These are phyloP conservation scores for Acleris literana DNA, from an alignment of 2,888 invertebrate genomes.

Conservation along the genomic window DNA sequence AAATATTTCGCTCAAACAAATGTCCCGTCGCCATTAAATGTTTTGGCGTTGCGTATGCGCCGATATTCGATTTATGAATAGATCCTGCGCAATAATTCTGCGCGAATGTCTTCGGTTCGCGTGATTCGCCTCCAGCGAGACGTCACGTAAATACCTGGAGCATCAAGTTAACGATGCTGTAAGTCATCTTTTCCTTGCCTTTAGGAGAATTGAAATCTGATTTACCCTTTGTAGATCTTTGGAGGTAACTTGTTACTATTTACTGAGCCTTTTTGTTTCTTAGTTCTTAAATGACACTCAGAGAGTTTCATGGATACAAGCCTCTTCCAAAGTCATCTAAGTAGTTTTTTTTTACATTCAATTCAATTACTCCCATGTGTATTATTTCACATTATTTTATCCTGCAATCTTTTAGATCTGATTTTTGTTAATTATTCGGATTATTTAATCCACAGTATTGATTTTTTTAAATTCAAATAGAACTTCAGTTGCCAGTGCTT, in stretches of 20 bases:
- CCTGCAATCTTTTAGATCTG: no score
- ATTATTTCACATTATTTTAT: no score
- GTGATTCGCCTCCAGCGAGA: slow-evolving; percentile 13
- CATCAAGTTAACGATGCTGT: neutral
- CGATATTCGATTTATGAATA: slow-evolving; percentile 23
- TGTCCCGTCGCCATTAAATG: slow-evolving; percentile 23
- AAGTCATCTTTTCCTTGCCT: neutral
- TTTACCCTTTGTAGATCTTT: neutral
- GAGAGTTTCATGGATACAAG: no score
- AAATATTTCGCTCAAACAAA: slow-evolving; percentile 58
- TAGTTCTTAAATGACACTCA: no score
- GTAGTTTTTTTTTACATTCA: no score
- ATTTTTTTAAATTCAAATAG: no score
- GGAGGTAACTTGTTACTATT: neutral
- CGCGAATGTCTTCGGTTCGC: slow-evolving; percentile 6
- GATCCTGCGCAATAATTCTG: slow-evolving; percentile 6
- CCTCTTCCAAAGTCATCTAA: no score
- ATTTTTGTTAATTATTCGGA: no score
- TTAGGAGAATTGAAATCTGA: neutral
- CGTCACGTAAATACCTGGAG: slow-evolving; percentile 6
- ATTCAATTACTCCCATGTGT: no score
- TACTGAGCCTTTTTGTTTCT: no score
- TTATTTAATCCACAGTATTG: no score
- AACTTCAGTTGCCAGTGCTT: no score
- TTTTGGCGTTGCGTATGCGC: slow-evolving; percentile 20